Evolutionary conservation across 2,888 invertebrate species (phyloP), one percentile per base, ranked within the genome.

Genomic region (Heliconius ethilla): DNA sequence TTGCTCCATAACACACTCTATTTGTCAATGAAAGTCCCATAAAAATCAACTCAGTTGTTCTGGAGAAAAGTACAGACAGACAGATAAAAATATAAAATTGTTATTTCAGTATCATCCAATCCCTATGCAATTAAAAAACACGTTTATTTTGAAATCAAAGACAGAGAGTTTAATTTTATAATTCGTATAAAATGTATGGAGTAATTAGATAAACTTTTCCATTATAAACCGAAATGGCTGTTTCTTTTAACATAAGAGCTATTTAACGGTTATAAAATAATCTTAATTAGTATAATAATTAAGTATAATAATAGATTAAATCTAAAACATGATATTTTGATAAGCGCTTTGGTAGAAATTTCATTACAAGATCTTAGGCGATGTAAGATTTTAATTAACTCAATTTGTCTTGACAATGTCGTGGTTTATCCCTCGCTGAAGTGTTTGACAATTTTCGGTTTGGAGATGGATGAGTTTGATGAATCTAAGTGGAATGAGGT

Each of bases 331-430:
- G 22, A 72, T 59, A 33, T 59, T 59, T 72, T 59, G 11, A 33
- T 59, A n/a, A 59, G 55, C 33, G 33, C 55, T 29, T 59, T 55
- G 33, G 72, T 72, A 15, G 55, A 72, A 72, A 59, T 59, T 59
- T 59, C 33, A 72, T 59, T 59, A 74, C 74, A 63, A 40, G 37
- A 62, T 77, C 59, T 73, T 51, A 73, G 65, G 40, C 40, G 33
- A 74, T 73, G 59, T 73, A 77, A 73, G 73, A 73, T 73, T 77
- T 73, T 77, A 74, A 77, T 77, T 77, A 77, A 73, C 67, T 67
- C 73, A 77, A 77, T 77, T 77, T 74, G 72, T 77, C 77, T 77
- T 67, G 77, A 73, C 77, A 67, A 66, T 66, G 66, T 74, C 70
- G 77, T 73, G 77, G 77, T 73, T 67, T 77, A 62, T 77, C 77